phyloP scores from a whole-genome alignment of 53 echinoderm and acorn worm species.

The Henricia sp. region DNA sequence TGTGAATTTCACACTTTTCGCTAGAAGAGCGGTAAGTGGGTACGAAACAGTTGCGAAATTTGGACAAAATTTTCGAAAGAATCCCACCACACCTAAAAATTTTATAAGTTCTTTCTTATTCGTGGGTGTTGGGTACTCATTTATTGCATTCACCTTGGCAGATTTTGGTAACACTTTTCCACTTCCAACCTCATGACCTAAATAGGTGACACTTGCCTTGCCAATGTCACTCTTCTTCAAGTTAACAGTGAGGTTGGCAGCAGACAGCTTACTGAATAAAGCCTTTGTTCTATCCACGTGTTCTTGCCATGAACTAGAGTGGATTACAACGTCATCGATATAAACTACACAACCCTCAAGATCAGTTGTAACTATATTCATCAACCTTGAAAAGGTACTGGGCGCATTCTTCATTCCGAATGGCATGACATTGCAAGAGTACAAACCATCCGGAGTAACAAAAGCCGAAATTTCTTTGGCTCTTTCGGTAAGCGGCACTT shows the following conservation, averaged over 20 bases:
- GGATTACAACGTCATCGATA: slow-evolving; percentile 58
- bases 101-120: slow-evolving; percentile 53
- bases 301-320: slow-evolving; percentile 43
- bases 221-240: slow-evolving; percentile 65
- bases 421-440: slow-evolving; percentile 46
- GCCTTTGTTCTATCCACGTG: slow-evolving; percentile 18
- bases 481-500: slow-evolving; percentile 47
- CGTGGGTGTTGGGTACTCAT: slow-evolving; percentile 37
- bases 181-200: slow-evolving; percentile 63
- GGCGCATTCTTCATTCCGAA: slow-evolving; percentile 62
- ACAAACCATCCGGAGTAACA: slow-evolving; percentile 46
- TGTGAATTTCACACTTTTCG: slow-evolving; percentile 43
- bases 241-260: slow-evolving; percentile 40
- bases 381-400: slow-evolving; percentile 50
- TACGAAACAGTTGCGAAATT: slow-evolving; percentile 41
- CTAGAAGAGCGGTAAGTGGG: slow-evolving; percentile 63
- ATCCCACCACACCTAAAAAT: slow-evolving; percentile 67
- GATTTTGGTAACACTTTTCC: slow-evolving; percentile 50
- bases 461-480: slow-evolving; percentile 66
- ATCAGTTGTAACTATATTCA: slow-evolving; percentile 17
- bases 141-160: slow-evolving; percentile 57
- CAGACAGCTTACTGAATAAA: slow-evolving; percentile 31
- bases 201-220: slow-evolving; percentile 60
- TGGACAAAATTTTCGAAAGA: slow-evolving; percentile 62
- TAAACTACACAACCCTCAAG: slow-evolving; percentile 21